Evolutionary conservation across 2,888 invertebrate genomes (phyloP), one percentile per base, ranked within the genome.

Genomic region (Phrixothrix hirtus): DNA sequence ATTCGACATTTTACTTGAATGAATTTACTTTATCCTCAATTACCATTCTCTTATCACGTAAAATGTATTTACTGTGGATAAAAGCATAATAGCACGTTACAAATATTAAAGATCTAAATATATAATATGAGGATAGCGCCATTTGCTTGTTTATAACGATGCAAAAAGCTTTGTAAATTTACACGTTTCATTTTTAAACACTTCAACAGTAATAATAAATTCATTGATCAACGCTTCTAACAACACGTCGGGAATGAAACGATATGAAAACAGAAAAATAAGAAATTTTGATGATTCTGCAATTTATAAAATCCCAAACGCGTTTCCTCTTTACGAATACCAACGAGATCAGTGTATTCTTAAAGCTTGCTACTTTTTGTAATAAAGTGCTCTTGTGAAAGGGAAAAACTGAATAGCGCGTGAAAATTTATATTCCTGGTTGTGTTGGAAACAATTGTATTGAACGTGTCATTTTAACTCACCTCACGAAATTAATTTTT

Each of bases 401-500:
- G 15, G 26, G 27, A 25, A 13, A 27, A 38, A 38, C 14, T 30
- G 30, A 41, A 41, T 31, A 11, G 21, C 30, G 41, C 31, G 9
- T 7, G 21, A 9, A 41, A 41, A 41, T 41, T 41, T 41, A 41
- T 41, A 41, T 31, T 41, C 31, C n/a, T 41, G 45, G 36, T 36
- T 36, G 45, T 45, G 30, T 45, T 29, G 17, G 16, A 45, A 45
- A 29, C 36, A 17, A 36, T 45, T 45, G 35, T 35, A 34, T 44
- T 35, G 27, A 44, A 44, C 15, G 43, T 35, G 16, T 44, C 35
- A 27, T 35, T 16, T 29, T 29, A 16, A 13, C 44, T 44, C 44
- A 36, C 44, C 44, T 44, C 16, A 30, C 32, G 29, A 15, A 43
- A 43, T 43, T 43, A 43, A 34, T 43, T 43, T 21, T 38, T 38